Base-by-base conservation (phyloP, 2,797 vertebrate species). In the Sylvia borin region DNA sequence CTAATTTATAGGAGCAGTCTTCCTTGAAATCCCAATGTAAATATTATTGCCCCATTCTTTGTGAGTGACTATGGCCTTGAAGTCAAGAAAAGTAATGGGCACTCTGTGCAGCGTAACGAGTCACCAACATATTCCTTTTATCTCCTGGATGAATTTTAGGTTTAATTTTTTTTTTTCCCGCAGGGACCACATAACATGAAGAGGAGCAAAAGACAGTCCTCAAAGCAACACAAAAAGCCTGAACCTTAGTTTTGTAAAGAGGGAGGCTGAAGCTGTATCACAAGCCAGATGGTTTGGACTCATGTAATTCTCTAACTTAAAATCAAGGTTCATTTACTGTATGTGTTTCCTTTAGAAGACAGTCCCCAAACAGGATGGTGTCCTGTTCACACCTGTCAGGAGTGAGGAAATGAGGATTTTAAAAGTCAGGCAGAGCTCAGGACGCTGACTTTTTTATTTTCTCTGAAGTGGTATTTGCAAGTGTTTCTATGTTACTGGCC, bases 1-100 rank as follows among this genome's bases (percentile, higher is more conserved):
- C 97, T 98, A 97, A 98, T 97, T 98, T 97, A 97, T 98, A 97
- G 97, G 86, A 94, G 93, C 95, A 97, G 91, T 78, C 97, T 97
- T 96, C 96, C 97, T 97, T 98, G 97, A 98, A 97, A 97, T 96
- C 96, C 94, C 95, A 92, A 25, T 86, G 87, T 97, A 97, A 97
- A 98, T 94, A 96, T 88, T 87, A 79, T 80, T 1, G 0, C 88
- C 48, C 70, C 55, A 43, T 83, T 96, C 86, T 96, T 71, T 79
- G 67, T 95, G 96, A 96, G 79, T 84, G 94, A 94, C 88, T 79
- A 79, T 11, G 58, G 88, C 92, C 96, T 96, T 95, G 95, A 97
- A 97, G 93, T 95, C 89, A 91, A 93, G 92, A 92, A 92, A 97
- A 97, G 89, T 79, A 91, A 92, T 47, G 51, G 88, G 45, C 48